These are phyloP conservation scores for Stenichneumon culpator DNA, from an alignment of 2,888 invertebrate genomes.

Conservation along the genomic window DNA sequence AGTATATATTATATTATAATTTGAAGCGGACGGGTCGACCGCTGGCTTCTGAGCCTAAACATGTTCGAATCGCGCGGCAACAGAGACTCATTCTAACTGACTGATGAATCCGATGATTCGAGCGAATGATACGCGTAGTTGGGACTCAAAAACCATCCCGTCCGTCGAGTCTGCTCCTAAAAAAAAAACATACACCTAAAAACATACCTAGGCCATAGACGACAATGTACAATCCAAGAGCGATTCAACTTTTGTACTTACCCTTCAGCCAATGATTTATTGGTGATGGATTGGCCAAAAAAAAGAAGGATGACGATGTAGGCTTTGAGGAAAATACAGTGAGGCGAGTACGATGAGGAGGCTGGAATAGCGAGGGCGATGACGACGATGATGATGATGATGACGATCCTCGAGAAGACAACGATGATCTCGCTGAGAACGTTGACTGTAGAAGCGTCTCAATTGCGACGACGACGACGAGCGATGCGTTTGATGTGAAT, in stretches of 20 bases:
- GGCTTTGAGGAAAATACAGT: conserved; percentile 32
- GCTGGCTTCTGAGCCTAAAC: conserved; percentile 52
- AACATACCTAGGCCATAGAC: conserved; percentile 63
- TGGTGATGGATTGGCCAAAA: conserved; percentile 59
- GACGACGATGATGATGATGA: conserved; percentile 65
- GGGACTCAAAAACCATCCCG: conserved; percentile 66
- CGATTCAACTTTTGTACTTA: conserved; percentile 77
- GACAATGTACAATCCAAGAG: conserved; percentile 67
- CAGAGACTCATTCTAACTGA: conserved; percentile 33
- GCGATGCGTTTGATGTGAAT: background rate
- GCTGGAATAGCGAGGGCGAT: conserved; percentile 49
- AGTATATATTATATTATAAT: conserved; percentile 43
- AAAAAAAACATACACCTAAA: conserved; percentile 39
- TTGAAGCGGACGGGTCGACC: conserved; percentile 31
- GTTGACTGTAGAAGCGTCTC: background rate
- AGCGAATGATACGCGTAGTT: conserved; percentile 45
- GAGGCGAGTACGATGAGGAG: conserved; percentile 32
- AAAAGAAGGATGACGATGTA: conserved; percentile 38
- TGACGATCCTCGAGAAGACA: conserved; percentile 52
- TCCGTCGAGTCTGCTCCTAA: conserved; percentile 70
- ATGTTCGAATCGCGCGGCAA: conserved; percentile 46
- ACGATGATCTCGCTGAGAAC: conserved; percentile 41
- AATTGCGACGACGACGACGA: conserved; percentile 19
- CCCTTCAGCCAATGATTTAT: conserved; percentile 72
- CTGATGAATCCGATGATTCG: conserved; percentile 51